Conservation (phyloP, 2,113 vertebrate genomes). For the Gopherus flavomarginatus region DNA sequence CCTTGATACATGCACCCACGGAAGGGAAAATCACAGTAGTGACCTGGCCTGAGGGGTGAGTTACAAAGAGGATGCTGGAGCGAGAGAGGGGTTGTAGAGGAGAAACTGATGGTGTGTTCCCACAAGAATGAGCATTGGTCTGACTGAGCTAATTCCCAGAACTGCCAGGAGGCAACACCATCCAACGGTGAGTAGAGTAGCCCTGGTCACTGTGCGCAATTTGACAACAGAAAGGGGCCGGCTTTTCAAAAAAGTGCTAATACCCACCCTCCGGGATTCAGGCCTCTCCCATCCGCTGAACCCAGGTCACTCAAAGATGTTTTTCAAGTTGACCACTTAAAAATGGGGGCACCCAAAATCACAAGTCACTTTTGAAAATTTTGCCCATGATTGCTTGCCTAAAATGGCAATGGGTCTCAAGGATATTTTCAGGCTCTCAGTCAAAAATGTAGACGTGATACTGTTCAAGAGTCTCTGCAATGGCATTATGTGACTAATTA, state of each 20-base stretch:
- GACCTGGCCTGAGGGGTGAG: background rate
- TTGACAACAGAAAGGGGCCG: background rate
- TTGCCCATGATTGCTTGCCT: background rate
- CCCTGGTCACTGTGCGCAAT: background rate
- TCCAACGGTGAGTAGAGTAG: background rate
- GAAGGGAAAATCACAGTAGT: background rate
- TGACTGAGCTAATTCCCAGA: background rate
- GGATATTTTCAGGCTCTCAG: background rate
- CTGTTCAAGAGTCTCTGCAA: background rate
- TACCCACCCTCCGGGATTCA: background rate
- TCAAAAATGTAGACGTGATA: background rate
- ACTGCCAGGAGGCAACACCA: background rate
- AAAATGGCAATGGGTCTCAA: background rate
- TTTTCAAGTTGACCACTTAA: background rate
- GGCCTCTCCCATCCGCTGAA: too few species aligned
- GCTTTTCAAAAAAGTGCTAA: background rate
- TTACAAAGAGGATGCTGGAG: background rate
- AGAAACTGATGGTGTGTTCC: background rate
- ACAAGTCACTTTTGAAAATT: background rate
- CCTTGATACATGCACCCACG: background rate
- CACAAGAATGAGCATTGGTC: background rate
- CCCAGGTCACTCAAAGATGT: background rate
- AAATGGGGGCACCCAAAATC: background rate
- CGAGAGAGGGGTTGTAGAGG: background rate
- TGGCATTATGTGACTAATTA: background rate